Evolutionary conservation across 2,888 invertebrate genomes (phyloP).

Genomic region (Phaonia tiefii): DNA sequence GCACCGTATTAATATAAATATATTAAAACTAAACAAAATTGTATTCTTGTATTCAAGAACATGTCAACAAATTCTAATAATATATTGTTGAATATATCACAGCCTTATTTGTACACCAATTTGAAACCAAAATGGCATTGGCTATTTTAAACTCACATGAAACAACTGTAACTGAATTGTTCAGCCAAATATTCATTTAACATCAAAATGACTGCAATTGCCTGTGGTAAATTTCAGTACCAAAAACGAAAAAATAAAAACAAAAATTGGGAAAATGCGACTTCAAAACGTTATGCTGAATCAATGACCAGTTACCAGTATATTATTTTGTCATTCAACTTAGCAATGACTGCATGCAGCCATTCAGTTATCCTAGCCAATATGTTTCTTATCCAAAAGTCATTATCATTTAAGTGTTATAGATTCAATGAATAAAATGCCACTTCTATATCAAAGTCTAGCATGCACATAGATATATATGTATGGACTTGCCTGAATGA

Average conservation of each 20-base stretch:
- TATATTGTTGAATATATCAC: constrained; percentile 3
- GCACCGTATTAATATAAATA: no score
- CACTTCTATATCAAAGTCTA: constrained; percentile 45
- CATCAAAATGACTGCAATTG: not conserved
- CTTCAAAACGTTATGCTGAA: constrained; percentile 9
- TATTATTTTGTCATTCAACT: constrained; percentile 41
- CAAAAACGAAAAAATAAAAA: not conserved
- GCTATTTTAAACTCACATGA: not conserved
- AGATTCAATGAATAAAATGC: constrained; percentile 43
- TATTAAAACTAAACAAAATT: no score
- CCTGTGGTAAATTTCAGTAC: not conserved
- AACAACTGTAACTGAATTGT: not conserved
- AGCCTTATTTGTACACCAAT: constrained; percentile 11
- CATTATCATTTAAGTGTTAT: constrained; percentile 57
- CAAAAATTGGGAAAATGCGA: not conserved
- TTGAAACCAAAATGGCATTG: not conserved
- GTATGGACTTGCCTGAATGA: constrained; percentile 2
- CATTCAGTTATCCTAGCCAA: constrained; percentile 37
- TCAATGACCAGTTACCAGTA: constrained; percentile 24
- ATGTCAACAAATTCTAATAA: no score
- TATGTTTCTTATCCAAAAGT: constrained; percentile 51
- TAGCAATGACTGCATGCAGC: not conserved
- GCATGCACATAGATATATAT: not conserved
- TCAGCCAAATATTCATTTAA: not conserved
- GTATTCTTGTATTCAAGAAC: no score